phyloP scores from a whole-genome alignment of 2,797 vertebrate species.

The Poecilia gillii region DNA sequence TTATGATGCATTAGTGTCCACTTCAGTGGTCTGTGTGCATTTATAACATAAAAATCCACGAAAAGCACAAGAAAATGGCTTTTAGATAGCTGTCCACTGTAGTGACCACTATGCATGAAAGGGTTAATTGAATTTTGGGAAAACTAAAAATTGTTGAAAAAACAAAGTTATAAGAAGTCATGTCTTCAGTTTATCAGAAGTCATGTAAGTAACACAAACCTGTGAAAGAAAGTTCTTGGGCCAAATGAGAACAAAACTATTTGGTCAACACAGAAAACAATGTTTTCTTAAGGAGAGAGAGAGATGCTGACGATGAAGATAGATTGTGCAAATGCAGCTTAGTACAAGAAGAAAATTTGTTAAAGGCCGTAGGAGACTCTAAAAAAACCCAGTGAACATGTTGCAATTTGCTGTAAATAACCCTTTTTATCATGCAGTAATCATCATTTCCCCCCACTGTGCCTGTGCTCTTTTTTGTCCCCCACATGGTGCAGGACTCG shows the following conservation, averaged over 20 bases:
- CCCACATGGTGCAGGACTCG: conserved; percentile 10
- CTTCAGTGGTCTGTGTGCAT: no score
- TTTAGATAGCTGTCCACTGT: no score
- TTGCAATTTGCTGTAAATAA: neutral
- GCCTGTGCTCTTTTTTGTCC: conserved; percentile 12
- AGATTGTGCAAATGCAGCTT: neutral
- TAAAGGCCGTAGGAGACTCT: neutral
- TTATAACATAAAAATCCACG: no score
- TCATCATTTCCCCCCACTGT: neutral
- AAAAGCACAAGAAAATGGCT: no score
- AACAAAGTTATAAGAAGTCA: neutral
- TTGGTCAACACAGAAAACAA: neutral
- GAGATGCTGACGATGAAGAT: neutral
- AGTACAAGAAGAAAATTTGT: neutral
- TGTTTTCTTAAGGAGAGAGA: neutral
- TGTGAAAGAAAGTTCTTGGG: neutral
- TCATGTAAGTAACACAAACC: neutral
- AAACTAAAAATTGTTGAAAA: neutral
- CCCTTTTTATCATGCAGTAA: conserved; percentile 7
- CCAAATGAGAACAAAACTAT: neutral
- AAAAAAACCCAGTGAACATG: no score
- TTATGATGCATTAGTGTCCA: no score
- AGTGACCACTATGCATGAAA: no score
- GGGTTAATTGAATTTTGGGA: neutral
- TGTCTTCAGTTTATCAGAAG: neutral